phyloP scores from a whole-genome alignment of 2,888 invertebrate genomes.

The Caenorhabditis sp. region DNA sequence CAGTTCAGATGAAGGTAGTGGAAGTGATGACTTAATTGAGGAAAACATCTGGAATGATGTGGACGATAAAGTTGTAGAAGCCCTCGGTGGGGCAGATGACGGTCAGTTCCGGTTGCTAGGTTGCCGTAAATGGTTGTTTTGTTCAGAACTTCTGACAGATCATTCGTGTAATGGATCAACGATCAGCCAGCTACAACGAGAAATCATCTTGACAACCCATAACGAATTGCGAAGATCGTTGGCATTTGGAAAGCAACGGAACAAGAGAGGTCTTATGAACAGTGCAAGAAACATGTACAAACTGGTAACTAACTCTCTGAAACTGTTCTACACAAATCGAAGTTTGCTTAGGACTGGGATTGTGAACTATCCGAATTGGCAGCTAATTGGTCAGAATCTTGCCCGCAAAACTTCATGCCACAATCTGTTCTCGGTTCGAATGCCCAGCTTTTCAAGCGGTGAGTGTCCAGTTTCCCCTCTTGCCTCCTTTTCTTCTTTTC shows the following conservation, averaged over 20 bases:
- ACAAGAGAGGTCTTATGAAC: conserved; percentile 65
- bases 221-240: conserved; percentile 67
- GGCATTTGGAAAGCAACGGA: conserved; percentile 65
- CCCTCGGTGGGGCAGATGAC: conserved; percentile 42
- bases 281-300: conserved; percentile 70
- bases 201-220: conserved; percentile 66
- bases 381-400: conserved; percentile 58
- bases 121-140: not conserved
- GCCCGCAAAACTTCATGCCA: conserved; percentile 63
- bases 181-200: conserved; percentile 50
- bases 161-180: conserved; percentile 57
- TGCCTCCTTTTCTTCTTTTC: not conserved
- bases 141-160: conserved; percentile 56
- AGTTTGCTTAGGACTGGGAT: conserved; percentile 66
- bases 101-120: conserved; percentile 15
- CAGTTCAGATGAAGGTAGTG: conserved; percentile 38
- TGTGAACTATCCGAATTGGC: conserved; percentile 62
- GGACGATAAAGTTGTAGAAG: conserved; percentile 48
- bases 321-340: not conserved
- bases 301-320: conserved; percentile 46
- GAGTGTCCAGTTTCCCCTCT: conserved; percentile 31
- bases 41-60: conserved; percentile 49
- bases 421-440: conserved; percentile 61
- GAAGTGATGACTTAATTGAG: conserved; percentile 29
- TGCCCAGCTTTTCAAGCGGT: conserved; percentile 69